A percentile compares a stretch with the other conserved stretches of the same genome.
These are phyloP conservation scores for Enteromius paludinosus DNA, from an alignment of 2,797 vertebrate species.

Conservation along the genomic window DNA sequence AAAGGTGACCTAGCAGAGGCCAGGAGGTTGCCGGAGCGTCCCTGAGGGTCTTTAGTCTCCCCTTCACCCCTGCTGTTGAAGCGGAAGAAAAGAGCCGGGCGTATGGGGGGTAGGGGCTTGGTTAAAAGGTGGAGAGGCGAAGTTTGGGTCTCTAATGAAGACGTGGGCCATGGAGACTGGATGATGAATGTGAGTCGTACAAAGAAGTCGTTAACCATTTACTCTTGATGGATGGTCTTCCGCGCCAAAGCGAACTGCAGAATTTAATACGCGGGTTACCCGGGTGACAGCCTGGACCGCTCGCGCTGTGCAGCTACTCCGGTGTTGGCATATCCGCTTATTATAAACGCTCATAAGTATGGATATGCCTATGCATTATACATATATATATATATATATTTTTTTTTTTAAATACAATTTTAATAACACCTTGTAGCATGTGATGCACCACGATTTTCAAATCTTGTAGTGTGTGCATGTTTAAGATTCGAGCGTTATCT, in stretches of 20 bases:
- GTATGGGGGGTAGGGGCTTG: constrained; percentile 54
- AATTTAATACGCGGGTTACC: constrained; percentile 71
- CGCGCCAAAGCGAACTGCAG: constrained; percentile 69
- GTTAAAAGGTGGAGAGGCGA: constrained; percentile 65
- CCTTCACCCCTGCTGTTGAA: constrained; percentile 65
- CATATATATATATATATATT: fast-evolving
- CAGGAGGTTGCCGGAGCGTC: constrained; percentile 26
- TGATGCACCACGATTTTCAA: no score
- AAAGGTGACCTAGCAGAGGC: constrained; percentile 33
- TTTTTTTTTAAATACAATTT: no score
- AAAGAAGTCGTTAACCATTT: constrained; percentile 83
- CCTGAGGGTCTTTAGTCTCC: constrained; percentile 38
- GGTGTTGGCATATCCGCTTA: not conserved
- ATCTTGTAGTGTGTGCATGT: no score
- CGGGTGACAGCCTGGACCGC: constrained; percentile 55
- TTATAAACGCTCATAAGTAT: no score
- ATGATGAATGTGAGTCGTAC: constrained; percentile 78
- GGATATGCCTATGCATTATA: no score
- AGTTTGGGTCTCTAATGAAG: constrained; percentile 54
- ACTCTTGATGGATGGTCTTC: constrained; percentile 83
- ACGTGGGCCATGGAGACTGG: constrained; percentile 33
- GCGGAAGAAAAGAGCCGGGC: constrained; percentile 69
- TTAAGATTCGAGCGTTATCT: no score
- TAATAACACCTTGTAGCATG: no score
- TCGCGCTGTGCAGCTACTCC: not conserved